phyloP scores from a whole-genome alignment of 2,888 invertebrate genomes.

The Suillia variegata region DNA sequence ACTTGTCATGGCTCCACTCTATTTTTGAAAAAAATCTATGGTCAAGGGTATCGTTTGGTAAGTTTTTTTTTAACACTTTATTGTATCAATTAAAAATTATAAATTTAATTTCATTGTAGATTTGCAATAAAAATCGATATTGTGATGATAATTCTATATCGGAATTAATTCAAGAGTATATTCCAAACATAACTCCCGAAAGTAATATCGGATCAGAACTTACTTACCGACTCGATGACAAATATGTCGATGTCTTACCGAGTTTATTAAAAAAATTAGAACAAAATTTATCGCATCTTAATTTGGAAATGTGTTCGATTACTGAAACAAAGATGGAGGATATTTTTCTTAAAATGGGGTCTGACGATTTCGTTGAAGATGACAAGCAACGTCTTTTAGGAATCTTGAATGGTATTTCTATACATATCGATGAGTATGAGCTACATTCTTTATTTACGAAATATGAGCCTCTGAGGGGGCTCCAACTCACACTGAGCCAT shows the following conservation, averaged over 20 bases:
- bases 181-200: slow-evolving; percentile 81
- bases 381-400: background rate
- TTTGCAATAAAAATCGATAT: slow-evolving; percentile 54
- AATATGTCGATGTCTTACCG: slow-evolving; percentile 72
- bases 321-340: slow-evolving; percentile 85
- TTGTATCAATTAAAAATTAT: no score
- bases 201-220: slow-evolving; percentile 78
- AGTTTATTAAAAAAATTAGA: slow-evolving; percentile 72
- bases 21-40: slow-evolving; percentile 80
- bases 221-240: slow-evolving; percentile 77
- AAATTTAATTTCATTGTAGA: background rate
- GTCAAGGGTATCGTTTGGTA: slow-evolving; percentile 78
- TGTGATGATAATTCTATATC: slow-evolving; percentile 75
- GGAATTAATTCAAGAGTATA: slow-evolving; percentile 58
- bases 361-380: slow-evolving; percentile 29
- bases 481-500: slow-evolving; percentile 64
- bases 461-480: background rate
- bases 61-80: background rate
- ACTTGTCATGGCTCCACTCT: slow-evolving; percentile 80
- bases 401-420: background rate
- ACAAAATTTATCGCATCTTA: slow-evolving; percentile 63
- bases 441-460: background rate
- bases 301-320: slow-evolving; percentile 77
- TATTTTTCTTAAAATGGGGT: slow-evolving; percentile 71
- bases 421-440: background rate